A percentile compares a stretch with the other conserved stretches of the same genome.
Conservation (phyloP, 23 tunicate genomes). For the Halocynthia roretzi region DNA sequence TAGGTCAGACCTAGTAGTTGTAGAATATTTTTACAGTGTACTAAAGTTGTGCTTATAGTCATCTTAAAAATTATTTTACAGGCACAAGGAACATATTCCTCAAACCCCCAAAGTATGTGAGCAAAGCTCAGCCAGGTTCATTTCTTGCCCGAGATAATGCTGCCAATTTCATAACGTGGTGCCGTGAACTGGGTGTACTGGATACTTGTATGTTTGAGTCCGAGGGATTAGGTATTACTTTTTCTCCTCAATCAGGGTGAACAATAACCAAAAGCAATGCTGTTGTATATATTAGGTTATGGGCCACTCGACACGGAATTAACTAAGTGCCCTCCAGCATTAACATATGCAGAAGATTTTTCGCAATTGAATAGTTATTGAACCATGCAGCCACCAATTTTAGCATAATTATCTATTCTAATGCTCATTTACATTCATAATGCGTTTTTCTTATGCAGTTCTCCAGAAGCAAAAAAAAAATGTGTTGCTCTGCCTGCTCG, state of each 20-base stretch:
- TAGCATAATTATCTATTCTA: too few species aligned
- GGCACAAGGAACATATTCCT: constrained; percentile 15
- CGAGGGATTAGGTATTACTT: constrained; percentile 47
- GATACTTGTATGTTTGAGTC: constrained; percentile 74
- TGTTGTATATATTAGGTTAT: background rate
- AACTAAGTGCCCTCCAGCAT: too few species aligned
- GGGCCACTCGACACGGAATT: background rate
- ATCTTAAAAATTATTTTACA: background rate
- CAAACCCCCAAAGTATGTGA: constrained; percentile 44
- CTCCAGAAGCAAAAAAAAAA: constrained; percentile 67
- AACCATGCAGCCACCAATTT: too few species aligned
- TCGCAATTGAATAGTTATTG: too few species aligned
- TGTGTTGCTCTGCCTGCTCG: constrained; percentile 57
- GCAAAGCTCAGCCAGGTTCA: constrained; percentile 59
- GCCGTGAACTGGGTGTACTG: constrained; percentile 50
- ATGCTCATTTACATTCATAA: background rate
- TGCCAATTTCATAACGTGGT: constrained; percentile 76
- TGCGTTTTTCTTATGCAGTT: constrained; percentile 21
- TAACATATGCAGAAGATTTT: too few species aligned
- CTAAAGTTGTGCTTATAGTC: too few species aligned
- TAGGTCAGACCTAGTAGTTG: too few species aligned
- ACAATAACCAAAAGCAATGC: background rate
- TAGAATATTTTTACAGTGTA: too few species aligned
- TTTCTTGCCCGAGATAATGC: constrained; percentile 78
- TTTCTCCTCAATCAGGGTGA: background rate